phyloP scores from a whole-genome alignment of 2,797 vertebrate genomes.

The Coendou prehensilis region DNA sequence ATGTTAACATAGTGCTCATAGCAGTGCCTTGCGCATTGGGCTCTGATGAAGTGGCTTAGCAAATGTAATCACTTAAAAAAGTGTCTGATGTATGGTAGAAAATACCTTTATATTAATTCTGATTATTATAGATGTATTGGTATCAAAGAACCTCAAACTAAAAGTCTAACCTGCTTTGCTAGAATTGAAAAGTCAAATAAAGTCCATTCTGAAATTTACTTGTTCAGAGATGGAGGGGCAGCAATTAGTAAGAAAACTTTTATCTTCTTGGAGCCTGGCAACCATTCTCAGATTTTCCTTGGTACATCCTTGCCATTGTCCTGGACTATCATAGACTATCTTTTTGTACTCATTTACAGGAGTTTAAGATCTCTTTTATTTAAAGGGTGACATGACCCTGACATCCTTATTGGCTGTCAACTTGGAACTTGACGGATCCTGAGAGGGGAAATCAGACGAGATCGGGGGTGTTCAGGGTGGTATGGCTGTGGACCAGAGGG shows the following conservation, averaged over 20 bases:
- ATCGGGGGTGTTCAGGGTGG: not conserved
- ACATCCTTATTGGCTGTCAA: not conserved
- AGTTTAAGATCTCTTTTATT: not conserved
- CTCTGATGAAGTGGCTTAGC: not conserved
- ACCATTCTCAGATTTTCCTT: not conserved
- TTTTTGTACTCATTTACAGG: not conserved
- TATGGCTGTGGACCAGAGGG: not conserved
- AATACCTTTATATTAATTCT: not conserved
- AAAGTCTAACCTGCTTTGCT: not conserved
- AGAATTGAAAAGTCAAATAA: not conserved
- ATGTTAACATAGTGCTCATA: not conserved
- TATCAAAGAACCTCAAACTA: not conserved
- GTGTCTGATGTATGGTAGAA: not conserved
- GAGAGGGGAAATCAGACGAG: not conserved
- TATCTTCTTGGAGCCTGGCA: not conserved
- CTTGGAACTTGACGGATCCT: not conserved
- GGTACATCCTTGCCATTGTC: not conserved
- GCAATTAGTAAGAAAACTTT: not conserved
- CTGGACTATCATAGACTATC: not conserved
- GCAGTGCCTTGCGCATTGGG: not conserved
- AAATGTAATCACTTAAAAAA: not conserved
- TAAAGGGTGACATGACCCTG: not conserved
- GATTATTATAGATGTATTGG: not conserved
- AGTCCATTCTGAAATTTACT: not conserved
- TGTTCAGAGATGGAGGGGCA: not conserved